A percentile compares a stretch with the other conserved stretches of the same genome.
These are phyloP conservation scores for Strigops habroptila DNA, from an alignment of 2,113 vertebrate genomes.

Conservation along the genomic window DNA sequence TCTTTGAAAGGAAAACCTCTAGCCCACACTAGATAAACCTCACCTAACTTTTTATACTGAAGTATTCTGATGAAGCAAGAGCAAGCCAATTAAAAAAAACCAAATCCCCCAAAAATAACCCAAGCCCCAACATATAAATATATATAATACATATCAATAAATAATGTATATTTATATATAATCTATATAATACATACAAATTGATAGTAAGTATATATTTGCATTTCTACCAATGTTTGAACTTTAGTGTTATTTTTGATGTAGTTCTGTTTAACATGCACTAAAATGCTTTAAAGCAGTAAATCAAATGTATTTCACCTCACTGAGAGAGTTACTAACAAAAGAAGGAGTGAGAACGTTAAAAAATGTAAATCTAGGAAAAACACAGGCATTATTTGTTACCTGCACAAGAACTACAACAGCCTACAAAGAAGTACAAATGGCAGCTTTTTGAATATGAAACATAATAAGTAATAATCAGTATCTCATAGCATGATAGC, in stretches of 20 bases:
- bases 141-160: not conserved
- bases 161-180: not conserved
- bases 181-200: not conserved
- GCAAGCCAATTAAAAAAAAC: not conserved
- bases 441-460: conserved; percentile 22
- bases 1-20: not conserved
- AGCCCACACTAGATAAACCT: not conserved
- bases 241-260: not conserved
- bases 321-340: not conserved
- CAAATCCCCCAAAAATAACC: fast-evolving
- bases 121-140: not conserved
- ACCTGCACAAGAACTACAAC: not conserved
- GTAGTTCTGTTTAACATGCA: not conserved
- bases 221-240: not conserved
- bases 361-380: not conserved
- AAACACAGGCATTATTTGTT: not conserved
- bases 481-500: conserved; percentile 76
- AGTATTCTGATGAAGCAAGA: not conserved
- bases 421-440: not conserved
- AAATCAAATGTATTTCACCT: not conserved
- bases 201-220: not conserved
- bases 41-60: not conserved
- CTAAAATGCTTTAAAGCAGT: not conserved
- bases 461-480: conserved; percentile 78
- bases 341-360: not conserved